Base-by-base conservation (phyloP, 92 coral and sea anemone genomes). In the Phenganax marumi region DNA sequence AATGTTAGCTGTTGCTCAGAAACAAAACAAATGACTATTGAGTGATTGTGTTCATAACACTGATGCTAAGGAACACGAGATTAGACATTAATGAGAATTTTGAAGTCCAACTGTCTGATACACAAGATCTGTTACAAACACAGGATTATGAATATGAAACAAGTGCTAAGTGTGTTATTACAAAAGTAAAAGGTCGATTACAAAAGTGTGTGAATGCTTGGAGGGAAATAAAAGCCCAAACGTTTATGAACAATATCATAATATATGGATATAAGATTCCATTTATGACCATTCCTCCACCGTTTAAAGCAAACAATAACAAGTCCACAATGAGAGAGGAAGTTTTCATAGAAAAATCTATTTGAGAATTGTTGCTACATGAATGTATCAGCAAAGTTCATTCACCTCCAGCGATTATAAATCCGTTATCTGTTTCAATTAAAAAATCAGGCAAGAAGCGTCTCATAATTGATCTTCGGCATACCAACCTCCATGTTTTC, bases 391-490 rank as follows among this genome's bases (percentile, higher is more conserved):
- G 39, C 8, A 58, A 33, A 81, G n/a, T n/a, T n/a, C n/a, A n/a
- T n/a, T n/a, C n/a, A n/a, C n/a, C n/a, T n/a, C n/a, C n/a, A n/a
- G n/a, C n/a, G n/a, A n/a, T n/a, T n/a, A n/a, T n/a, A n/a, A n/a
- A n/a, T n/a, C n/a, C n/a, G n/a, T n/a, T n/a, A n/a, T n/a, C n/a
- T n/a, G 85, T 68, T 52, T 81, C 85, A 8, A 48, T 66, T 14
- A 12, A 81, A 10, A 81, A 52, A 64, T 81, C 85, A 3, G 85
- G 85, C 7, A 81, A 81, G 76, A 81, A 81, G 73, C 61, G 85
- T 23, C 66, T 65, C 48, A 81, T 81, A 19, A 48, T 81, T 61
- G 79, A 68, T 50, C 61, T 81, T 21, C 48, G 79, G 47, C 77
- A 66, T 55, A 68, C 66, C 13, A 81, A 81, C 43, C 23, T 50